Evolutionary conservation across 2,888 invertebrate genomes (phyloP).

Genomic region (Hanleya hanleyi): DNA sequence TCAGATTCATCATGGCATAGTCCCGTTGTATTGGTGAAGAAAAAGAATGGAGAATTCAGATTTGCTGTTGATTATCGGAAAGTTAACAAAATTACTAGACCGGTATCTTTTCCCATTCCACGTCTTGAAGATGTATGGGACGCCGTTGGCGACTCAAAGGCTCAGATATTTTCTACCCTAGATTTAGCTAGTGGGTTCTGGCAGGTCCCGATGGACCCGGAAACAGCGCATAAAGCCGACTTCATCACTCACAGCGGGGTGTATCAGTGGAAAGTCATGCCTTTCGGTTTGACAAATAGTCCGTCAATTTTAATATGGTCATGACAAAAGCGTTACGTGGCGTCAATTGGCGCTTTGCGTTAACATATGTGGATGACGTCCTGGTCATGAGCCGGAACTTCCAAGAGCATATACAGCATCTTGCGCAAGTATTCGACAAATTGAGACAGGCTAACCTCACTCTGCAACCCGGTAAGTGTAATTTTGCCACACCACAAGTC

Average conservation of each 20-base stretch:
- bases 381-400: slow-evolving; percentile 24
- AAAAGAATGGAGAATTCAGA: neutral
- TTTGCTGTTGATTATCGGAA: slow-evolving; percentile 1
- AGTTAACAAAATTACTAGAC: slow-evolving; percentile 33
- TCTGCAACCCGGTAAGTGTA: slow-evolving; percentile 10
- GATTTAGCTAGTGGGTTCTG: slow-evolving; percentile 14
- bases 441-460: slow-evolving; percentile 7
- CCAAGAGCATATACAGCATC: slow-evolving; percentile 18
- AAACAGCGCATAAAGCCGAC: slow-evolving; percentile 35
- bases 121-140: slow-evolving; percentile 18
- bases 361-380: slow-evolving; percentile 41
- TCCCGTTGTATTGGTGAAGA: slow-evolving; percentile 28
- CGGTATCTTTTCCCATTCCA: slow-evolving; percentile 36
- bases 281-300: slow-evolving; percentile 22
- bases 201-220: slow-evolving; percentile 9
- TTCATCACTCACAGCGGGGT: slow-evolving; percentile 34
- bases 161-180: slow-evolving; percentile 23
- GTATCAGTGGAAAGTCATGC: slow-evolving; percentile 12
- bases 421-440: slow-evolving; percentile 14
- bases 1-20: slow-evolving; percentile 36
- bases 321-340: slow-evolving; percentile 36
- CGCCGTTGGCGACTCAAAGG: slow-evolving; percentile 34
- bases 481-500: slow-evolving; percentile 1
- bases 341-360: slow-evolving; percentile 33
- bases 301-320: slow-evolving; percentile 40